Evolutionary conservation across 2,797 vertebrate species (phyloP).

Genomic region (Cyclura pinguis): DNA sequence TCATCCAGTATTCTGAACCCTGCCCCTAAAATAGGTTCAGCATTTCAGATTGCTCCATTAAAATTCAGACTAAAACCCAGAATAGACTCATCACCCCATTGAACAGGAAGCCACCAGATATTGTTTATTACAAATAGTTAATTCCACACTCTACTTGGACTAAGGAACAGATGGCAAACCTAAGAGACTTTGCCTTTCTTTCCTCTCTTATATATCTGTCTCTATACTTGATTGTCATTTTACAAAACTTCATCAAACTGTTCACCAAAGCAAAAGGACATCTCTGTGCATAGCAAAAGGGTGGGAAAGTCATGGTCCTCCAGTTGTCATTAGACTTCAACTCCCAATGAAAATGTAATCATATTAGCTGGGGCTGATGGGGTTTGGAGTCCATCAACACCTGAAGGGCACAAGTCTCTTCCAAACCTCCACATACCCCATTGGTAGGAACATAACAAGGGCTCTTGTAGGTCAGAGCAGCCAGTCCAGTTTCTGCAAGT

Average conservation of each 20-base stretch:
- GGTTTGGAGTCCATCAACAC: neutral
- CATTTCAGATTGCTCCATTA: too few relatives aligned
- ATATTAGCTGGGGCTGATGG: neutral
- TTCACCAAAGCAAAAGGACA: neutral
- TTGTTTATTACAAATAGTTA: too few relatives aligned
- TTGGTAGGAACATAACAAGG: neutral
- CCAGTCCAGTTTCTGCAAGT: neutral
- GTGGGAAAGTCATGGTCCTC: neutral
- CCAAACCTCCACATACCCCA: neutral
- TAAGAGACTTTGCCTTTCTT: neutral
- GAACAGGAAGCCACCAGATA: too few relatives aligned
- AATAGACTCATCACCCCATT: too few relatives aligned
- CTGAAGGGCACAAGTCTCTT: neutral
- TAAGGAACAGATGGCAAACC: neutral
- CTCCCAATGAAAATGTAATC: neutral
- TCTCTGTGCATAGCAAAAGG: neutral
- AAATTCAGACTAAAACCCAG: too few relatives aligned
- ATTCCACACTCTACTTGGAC: neutral
- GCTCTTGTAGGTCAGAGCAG: neutral
- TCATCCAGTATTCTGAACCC: too few relatives aligned
- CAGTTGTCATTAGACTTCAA: neutral
- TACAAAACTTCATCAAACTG: neutral
- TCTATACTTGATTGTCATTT: neutral
- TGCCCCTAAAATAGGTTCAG: too few relatives aligned
- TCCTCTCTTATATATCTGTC: neutral